Evolutionary conservation across 2,797 vertebrate species (phyloP).

Genomic region (Limnodromus scolopaceus): DNA sequence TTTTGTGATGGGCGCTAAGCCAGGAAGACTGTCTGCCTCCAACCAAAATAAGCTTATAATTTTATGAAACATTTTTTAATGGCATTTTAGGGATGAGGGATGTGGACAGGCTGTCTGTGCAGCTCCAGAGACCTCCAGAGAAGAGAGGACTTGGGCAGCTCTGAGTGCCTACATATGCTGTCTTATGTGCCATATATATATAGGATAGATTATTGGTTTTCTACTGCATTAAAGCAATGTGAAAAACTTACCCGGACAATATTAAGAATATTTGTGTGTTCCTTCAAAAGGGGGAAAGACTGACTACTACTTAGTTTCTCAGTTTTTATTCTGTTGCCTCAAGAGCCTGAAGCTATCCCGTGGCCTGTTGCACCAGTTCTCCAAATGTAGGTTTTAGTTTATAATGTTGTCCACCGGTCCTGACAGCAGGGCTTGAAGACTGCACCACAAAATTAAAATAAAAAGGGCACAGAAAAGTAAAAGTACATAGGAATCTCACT

Average conservation of each 20-base stretch:
- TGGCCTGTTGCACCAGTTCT: not conserved
- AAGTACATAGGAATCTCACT: not conserved
- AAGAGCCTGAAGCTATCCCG: not conserved
- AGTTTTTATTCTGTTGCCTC: not conserved
- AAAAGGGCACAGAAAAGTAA: not conserved
- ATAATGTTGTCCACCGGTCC: not conserved
- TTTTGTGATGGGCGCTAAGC: conserved; percentile 28
- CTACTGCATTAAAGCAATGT: not conserved
- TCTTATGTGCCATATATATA: not conserved
- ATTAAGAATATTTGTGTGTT: not conserved
- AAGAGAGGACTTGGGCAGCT: not conserved
- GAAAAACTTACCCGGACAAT: not conserved
- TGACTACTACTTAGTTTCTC: not conserved
- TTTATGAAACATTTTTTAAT: conserved; percentile 44
- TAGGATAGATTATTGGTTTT: not conserved
- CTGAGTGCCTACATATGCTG: not conserved
- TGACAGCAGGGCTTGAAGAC: not conserved
- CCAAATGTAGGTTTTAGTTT: conserved; percentile 22
- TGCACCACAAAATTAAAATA: conserved; percentile 27
- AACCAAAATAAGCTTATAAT: conserved; percentile 40
- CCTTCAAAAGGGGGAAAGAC: not conserved
- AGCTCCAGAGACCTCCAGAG: conserved; percentile 20
- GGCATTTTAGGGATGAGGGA: conserved; percentile 18
- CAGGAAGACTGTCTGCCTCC: conserved; percentile 64
- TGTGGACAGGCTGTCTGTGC: not conserved